These are phyloP conservation scores for Yponomeuta cagnagella DNA, from an alignment of 2,888 invertebrate species.

Conservation along the genomic window DNA sequence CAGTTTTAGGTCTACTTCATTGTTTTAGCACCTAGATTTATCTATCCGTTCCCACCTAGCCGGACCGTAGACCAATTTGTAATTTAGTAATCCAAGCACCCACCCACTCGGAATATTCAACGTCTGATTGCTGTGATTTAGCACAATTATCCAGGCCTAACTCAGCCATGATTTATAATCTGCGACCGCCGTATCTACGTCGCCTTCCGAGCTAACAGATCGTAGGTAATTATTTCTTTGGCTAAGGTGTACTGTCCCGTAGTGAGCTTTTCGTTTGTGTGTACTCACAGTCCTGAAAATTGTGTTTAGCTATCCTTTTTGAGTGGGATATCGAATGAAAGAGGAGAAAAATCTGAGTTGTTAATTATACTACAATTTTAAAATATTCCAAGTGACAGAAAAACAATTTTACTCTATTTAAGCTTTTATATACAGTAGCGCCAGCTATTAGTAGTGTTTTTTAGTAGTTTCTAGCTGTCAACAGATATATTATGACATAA, in stretches of 20 bases:
- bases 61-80: constrained; percentile 50
- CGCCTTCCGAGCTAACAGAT: constrained; percentile 6
- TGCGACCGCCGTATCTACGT: constrained; percentile 28
- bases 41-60: constrained; percentile 33
- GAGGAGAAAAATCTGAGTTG: no score
- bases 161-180: constrained; percentile 46
- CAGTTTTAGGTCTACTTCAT: no score
- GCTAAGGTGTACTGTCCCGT: not conserved
- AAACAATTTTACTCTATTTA: no score
- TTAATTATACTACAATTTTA: no score
- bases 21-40: constrained; percentile 22
- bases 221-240: not conserved
- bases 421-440: no score
- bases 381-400: no score
- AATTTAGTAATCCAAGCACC: constrained; percentile 51
- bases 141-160: constrained; percentile 54
- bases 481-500: no score
- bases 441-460: no score
- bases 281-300: not conserved
- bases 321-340: no score
- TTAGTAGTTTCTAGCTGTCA: no score
- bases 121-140: constrained; percentile 64
- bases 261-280: not conserved
- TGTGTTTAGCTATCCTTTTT: not conserved
- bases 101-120: constrained; percentile 60